Conservation (phyloP, 1,140 invertebrate genomes). For the Trichonephila clavipes region DNA sequence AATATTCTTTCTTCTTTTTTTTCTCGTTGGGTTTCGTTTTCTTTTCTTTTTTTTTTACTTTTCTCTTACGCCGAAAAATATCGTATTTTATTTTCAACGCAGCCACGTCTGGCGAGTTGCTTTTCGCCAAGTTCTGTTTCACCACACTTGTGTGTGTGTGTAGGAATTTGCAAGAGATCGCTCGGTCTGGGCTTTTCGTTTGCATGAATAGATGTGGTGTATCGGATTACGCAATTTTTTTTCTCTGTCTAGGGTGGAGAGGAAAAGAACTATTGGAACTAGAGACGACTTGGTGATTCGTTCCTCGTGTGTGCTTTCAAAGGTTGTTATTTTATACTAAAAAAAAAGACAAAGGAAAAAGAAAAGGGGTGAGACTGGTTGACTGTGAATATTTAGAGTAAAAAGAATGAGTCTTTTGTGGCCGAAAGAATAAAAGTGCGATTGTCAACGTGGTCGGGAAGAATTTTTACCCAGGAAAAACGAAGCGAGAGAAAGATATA, state of each 20-base stretch:
- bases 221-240: background rate
- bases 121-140: constrained; percentile 5
- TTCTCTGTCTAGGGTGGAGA: background rate
- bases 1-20: background rate
- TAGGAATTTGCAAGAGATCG: background rate
- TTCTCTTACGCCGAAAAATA: background rate
- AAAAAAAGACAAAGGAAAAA: too few species aligned
- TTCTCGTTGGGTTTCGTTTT: background rate
- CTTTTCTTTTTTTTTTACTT: background rate
- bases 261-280: background rate
- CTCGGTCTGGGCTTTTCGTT: background rate
- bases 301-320: background rate
- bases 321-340: background rate
- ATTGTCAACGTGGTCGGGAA: background rate
- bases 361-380: background rate
- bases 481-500: background rate
- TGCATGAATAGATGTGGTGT: background rate
- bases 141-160: background rate
- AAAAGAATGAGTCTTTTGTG: background rate
- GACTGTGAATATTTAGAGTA: background rate
- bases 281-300: background rate
- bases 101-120: background rate
- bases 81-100: constrained; percentile 9
- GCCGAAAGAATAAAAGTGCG: background rate
- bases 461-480: background rate